Evolutionary conservation across 2,888 invertebrate genomes (phyloP), one percentile per base, ranked within the genome.

Genomic region (Drepana falcataria): DNA sequence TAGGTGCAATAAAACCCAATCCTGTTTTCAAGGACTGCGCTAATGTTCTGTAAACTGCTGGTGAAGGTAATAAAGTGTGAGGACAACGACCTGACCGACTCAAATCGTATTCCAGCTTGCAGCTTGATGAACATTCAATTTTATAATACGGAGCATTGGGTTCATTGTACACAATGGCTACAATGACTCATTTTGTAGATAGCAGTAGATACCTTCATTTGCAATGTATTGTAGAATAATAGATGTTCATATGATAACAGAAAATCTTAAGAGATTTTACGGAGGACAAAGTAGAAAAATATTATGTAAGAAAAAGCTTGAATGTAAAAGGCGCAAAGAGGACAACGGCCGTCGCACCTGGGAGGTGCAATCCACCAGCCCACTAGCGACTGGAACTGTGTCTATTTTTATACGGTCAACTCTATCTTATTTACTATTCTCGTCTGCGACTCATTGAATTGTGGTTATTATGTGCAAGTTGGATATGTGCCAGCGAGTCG

Each of bases 381-480:
- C 72, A 79, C 83, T 78, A 77, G 80, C 83, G 78, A 87, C 90
- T 90, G 89, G 89, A 89, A 81, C 82, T 75, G 77, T 77, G 71
- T 83, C 90, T 91, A 91, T 91, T 89, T 91, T 87, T 90, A 91
- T 78, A 77, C 82, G 73, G 81, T 82, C 86, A 81, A 87, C 87
- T 86, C 85, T 88, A 88, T 89, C 87, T 91, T 90, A 89, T 90
- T 91, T 87, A 90, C 91, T 91, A 90, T 90, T 91, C 90, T 88
- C 83, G 91, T 87, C 87, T 82, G 87, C 87, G 86, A 85, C 90
- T 90, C 90, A 90, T 91, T 91, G 90, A 90, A 91, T 90, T 89
- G 91, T 90, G 87, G 89, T 89, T 90, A 91, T 90, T 90, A 91
- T 90, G 89, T 89, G 89, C 87, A 87, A 83, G 83, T 89, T 90